Base-by-base conservation (phyloP, 2,797 vertebrate species). In the Sebastes kiyomatsui region DNA sequence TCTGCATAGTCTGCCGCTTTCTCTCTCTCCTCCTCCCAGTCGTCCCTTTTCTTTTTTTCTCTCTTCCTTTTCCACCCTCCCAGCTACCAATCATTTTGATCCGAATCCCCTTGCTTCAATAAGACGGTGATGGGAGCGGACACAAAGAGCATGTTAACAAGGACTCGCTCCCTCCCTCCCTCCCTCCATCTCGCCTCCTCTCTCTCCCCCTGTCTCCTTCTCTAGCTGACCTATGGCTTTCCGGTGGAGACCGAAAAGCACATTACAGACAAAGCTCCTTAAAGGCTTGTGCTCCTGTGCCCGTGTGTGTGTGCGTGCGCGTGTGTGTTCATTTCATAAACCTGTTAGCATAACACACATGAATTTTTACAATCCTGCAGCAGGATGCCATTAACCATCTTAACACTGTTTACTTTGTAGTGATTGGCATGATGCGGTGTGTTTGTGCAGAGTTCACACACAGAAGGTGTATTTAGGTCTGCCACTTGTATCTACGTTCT, bases 181-280 rank as follows among this genome's bases (percentile, higher is more conserved):
- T 70, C 74, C 52, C 35, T 38, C 35, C 35, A 7, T 66, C 58
- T 82, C 23, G 3, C 73, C 77, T 54, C 65, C 71, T 67, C 79
- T 70, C 81, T 52, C 81, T 52, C 75, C 58, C 74, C 67, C 35
- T 25, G 35, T 79, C 80, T 82, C 81, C 76, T 77, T 61, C 84
- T 76, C 83, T 25, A 3, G 25, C 84, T 91, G 86, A 93, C 92
- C 92, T 91, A 61, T 91, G 83, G 84, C 87, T 87, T 90, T 83
- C 82, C 79, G 83, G 78, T 77, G 73, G 72, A 88, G 87, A 67
- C 86, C 67, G 80, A 90, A 90, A 93, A 94, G 92, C 94, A 90
- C 92, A 93, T 94, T 94, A 91, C 58, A 91, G 82, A 86, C 86
- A 95, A 95, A 95, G 91, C 93, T 90, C 88, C 93, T 94, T 95